Evolutionary conservation across 2,797 vertebrate genomes (phyloP).

Genomic region (Sebastes paucispinis): DNA sequence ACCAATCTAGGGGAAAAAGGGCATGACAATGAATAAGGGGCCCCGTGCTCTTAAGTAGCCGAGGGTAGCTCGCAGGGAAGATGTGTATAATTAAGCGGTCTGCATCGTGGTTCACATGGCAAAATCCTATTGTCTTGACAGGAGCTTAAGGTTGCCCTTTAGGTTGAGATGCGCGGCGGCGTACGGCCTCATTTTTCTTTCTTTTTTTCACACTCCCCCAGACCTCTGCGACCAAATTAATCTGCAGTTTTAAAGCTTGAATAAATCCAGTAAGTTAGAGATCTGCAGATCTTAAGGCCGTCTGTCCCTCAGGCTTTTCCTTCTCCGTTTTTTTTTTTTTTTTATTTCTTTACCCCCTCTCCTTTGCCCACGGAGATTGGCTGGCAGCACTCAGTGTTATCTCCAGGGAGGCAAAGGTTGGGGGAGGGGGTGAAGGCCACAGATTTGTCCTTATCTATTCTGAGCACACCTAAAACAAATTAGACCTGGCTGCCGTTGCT

Average conservation of each 20-base stretch:
- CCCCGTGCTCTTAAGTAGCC: constrained; percentile 64
- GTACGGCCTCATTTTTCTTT: constrained; percentile 54
- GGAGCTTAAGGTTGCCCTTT: constrained; percentile 84
- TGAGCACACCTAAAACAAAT: constrained; percentile 88
- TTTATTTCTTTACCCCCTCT: constrained; percentile 54
- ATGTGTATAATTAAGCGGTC: constrained; percentile 83
- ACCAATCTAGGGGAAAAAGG: constrained; percentile 63
- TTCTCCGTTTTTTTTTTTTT: constrained; percentile 32
- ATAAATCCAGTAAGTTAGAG: constrained; percentile 82
- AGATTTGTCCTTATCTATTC: constrained; percentile 88
- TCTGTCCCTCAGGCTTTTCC: constrained; percentile 77
- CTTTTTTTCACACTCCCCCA: constrained; percentile 52
- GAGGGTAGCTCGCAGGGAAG: constrained; percentile 66
- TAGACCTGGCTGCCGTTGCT: constrained; percentile 81
- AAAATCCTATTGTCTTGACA: constrained; percentile 85
- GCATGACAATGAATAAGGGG: constrained; percentile 67
- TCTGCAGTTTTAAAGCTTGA: constrained; percentile 83
- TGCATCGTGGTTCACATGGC: constrained; percentile 73
- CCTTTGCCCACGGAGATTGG: constrained; percentile 79
- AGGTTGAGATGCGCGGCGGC: constrained; percentile 67
- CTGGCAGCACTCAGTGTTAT: constrained; percentile 82
- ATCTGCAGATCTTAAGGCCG: constrained; percentile 81
- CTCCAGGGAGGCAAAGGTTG: constrained; percentile 85
- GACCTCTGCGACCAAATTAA: constrained; percentile 80
- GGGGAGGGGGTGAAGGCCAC: constrained; percentile 75